Percentiles rank a stretch among this genome's conserved stretches.
These are phyloP conservation scores for Gadopsis marmoratus DNA, from an alignment of 2,797 vertebrate species.

Conservation along the genomic window DNA sequence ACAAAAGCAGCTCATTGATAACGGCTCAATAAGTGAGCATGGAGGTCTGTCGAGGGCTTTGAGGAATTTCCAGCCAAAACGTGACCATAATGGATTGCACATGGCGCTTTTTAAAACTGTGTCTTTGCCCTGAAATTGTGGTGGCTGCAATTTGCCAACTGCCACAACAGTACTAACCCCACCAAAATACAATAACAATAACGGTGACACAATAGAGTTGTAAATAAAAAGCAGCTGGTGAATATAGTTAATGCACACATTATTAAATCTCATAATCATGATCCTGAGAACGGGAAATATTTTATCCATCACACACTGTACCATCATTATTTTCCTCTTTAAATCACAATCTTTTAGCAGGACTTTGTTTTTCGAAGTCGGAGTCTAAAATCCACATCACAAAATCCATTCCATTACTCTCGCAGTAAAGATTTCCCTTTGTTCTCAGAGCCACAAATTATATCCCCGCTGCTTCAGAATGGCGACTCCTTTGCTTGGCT, in stretches of 20 bases:
- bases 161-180: background rate
- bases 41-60: conserved; percentile 61
- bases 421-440: conserved; percentile 78
- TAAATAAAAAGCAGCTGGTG: conserved; percentile 26
- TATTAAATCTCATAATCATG: conserved; percentile 23
- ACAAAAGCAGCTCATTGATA: conserved; percentile 76
- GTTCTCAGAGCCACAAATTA: conserved; percentile 78
- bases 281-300: conserved; percentile 13
- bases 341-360: conserved; percentile 54
- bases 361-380: conserved; percentile 64
- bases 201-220: background rate
- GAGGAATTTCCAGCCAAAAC: conserved; percentile 68
- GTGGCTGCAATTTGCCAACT: conserved; percentile 34
- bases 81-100: conserved; percentile 53
- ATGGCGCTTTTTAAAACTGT: conserved; percentile 47
- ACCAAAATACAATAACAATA: conserved; percentile 16
- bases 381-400: conserved; percentile 56
- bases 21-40: conserved; percentile 71
- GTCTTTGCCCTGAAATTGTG: conserved; percentile 39
- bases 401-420: conserved; percentile 74
- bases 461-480: conserved; percentile 77
- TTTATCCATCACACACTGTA: conserved; percentile 34
- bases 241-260: conserved; percentile 22
- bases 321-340: conserved; percentile 42
- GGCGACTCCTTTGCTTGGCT: conserved; percentile 79